Base-by-base conservation (phyloP, 2,113 vertebrate genomes). In the Sardina pilchardus region DNA sequence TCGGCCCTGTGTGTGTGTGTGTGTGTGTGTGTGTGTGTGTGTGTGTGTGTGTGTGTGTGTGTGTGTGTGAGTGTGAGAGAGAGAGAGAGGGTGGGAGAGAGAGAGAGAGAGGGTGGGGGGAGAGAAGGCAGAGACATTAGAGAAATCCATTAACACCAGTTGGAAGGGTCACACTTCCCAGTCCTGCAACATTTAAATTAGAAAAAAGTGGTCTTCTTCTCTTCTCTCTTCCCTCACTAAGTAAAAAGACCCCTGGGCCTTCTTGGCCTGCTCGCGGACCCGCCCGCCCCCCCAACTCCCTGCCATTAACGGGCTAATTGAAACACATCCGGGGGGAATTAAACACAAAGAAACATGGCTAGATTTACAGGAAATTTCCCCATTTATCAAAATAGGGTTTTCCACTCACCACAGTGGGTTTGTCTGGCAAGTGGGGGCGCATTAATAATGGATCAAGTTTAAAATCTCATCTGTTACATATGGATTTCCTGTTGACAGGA, bases 371-470 rank as follows among this genome's bases (percentile, higher is more conserved):
- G 90, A 92, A 91, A 87, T 84, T 90, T 86, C 56, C 42, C 75
- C 83, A 86, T 86, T 89, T 88, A 89, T 90, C 89, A 88, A 88
- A 89, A 88, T 67, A 80, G 63, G 63, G 39, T 67, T 81, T 86
- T 86, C 78, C 36, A 21, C 67, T 81, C 53, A 36, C 84, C 87
- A 85, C 82, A 89, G 83, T 85, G 75, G 84, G 71, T 39, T 83
- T 88, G 86, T 87, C 81, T 89, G 90, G 88, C 91, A 91, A 90
- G 89, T 86, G 91, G 59, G 80, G 86, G 63, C 86, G 75, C 83
- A 92, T 92, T 89, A 91, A 91, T 92, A 91, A 92, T 91, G 86
- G 85, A 88, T 84, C 10, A 19, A 50, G 83, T 86, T 88, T 90
- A 50, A 87, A 88, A 87, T 88, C 75, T 26, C 16, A 39, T 84